Base-by-base conservation (phyloP, 2,888 invertebrate species). In the Lucinisca nassula region DNA sequence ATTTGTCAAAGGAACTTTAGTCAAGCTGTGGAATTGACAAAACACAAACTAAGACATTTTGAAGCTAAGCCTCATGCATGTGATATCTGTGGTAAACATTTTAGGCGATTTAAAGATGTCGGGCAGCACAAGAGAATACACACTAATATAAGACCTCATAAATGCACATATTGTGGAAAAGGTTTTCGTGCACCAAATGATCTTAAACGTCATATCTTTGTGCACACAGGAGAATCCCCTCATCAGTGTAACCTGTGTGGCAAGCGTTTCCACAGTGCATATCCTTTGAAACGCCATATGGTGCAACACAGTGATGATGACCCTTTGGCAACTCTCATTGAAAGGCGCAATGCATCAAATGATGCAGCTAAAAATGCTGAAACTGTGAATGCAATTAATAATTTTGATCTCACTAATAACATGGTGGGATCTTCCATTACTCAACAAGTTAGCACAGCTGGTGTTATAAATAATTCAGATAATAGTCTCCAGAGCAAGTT, bases 41-140 rank as follows among this genome's bases (percentile, higher is more conserved):
- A 38, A 12, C 78, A 78, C n/a, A 35, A 72, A n/a, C 73, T 72
- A 55, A 49, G 58, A 24, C 24, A 61, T 35, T 45, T 45, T 45
- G 45, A 45, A 45, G 45, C 45, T 45, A 45, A 45, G 17, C 45
- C 45, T 17, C 45, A 45, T 45, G 45, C 45, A 12, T 45, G 45
- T 45, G 45, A 45, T 45, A 45, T 45, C 8, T 45, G 45, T 45
- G 45, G 45, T 17, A 45, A 45, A 45, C 45, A 45, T 45, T 45
- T 45, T 45, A 45, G 45, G 17, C 45, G 45, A 45, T 45, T 45
- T 45, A 45, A 45, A 45, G 45, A 45, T 45, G 8, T 45, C 8
- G 45, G 45, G 45, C 45, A 45, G 45, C 45, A 45, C 17, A 45
- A 45, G 17, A 45, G 45, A 45, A 45, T 45, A 8, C 45, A 45